phyloP scores from a whole-genome alignment of 2,113 vertebrate species.

The Elaphurus davidianus region DNA sequence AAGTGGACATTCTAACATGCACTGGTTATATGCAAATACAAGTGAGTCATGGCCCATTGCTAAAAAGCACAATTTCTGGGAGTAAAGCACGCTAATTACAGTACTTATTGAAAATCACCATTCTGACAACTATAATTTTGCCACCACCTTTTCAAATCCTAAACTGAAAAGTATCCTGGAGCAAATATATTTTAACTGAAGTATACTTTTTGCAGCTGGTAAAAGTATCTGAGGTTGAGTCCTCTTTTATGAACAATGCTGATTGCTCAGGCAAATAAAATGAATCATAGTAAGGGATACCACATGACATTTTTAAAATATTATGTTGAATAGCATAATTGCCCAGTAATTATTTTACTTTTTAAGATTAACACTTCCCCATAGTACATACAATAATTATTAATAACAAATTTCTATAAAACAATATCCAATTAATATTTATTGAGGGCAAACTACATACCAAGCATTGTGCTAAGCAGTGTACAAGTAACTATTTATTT shows the following conservation, averaged over 20 bases:
- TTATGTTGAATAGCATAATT: background rate
- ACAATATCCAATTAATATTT: background rate
- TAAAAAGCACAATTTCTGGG: slow-evolving; percentile 47
- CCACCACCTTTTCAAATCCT: slow-evolving; percentile 17
- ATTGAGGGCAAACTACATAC: background rate
- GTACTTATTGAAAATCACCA: slow-evolving; percentile 42
- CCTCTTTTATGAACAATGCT: background rate
- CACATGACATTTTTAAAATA: background rate
- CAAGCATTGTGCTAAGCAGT: background rate
- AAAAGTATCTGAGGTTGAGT: background rate
- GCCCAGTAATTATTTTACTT: background rate
- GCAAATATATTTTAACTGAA: slow-evolving; percentile 46
- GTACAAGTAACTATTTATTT: background rate
- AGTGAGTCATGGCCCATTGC: background rate
- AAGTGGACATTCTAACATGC: background rate
- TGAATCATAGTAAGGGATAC: background rate
- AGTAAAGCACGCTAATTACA: slow-evolving; percentile 14
- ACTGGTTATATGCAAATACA: background rate
- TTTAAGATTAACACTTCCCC: background rate
- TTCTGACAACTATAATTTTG: slow-evolving; percentile 59
- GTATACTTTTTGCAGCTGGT: background rate
- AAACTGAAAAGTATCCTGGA: slow-evolving; percentile 12
- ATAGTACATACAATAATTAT: background rate
- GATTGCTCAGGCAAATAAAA: slow-evolving; percentile 12
- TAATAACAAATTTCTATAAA: background rate